Evolutionary conservation across 2,113 vertebrate genomes (phyloP), one percentile per base, ranked within the genome.

Genomic region (Hyaena hyaena): DNA sequence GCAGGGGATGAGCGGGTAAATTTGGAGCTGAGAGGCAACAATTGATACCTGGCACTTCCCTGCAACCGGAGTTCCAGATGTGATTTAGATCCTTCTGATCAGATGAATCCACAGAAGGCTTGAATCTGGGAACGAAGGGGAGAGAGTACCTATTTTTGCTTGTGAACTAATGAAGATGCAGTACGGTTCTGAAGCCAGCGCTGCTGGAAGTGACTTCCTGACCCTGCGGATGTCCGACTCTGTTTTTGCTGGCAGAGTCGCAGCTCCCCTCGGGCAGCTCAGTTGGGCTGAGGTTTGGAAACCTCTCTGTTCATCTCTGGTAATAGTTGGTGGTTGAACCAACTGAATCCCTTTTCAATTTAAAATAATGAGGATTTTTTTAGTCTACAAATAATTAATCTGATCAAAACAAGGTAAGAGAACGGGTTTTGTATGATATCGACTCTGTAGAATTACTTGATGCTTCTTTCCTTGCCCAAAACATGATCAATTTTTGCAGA

Each of bases 301-400:
- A 15, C 45, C 88, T 92, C 23, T 79, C 31, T 77, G 26, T 88
- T 94, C 87, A 91, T 43, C 45, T 10, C 21, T 63, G 15, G n/a
- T 61, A 24, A 65, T 23, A 26, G n/a, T 21, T 87, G 19, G 10
- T n/a, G 50, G 4, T 45, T 58, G 43, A 88, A 77, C 50, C 76
- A 71, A 15, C 39, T 68, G 79, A 93, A 91, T 87, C 15, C 28
- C 43, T 55, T 85, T 85, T 89, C 23, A 48, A 35, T 43, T 81
- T 91, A 81, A 93, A 74, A 39, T 43, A 35, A 16, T 33, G 53
- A 80, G 35, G 23, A 65, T 85, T 58, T 85, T 7, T 66, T 79
- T 68, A 90, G 65, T 66, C 80, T 63, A 80, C 33, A 87, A 80
- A 90, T 93, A 95, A 84, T 21, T 93, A 95, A 88, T 21, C 68